phyloP scores from a whole-genome alignment of 2,113 vertebrate species.

The Malurus cyaneus region DNA sequence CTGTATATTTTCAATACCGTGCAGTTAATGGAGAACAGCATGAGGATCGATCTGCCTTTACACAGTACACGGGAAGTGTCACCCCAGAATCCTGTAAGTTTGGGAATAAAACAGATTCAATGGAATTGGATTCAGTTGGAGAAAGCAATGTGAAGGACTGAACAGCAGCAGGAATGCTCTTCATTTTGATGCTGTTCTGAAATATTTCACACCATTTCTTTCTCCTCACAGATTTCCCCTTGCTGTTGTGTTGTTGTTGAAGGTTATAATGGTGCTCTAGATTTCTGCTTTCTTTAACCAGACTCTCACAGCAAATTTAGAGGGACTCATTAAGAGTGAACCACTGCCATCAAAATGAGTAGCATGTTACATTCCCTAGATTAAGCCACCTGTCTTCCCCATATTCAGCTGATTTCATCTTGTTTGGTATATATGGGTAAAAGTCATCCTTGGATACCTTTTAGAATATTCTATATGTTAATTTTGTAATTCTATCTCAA shows the following conservation, averaged over 20 bases:
- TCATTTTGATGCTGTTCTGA: not conserved
- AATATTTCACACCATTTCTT: not conserved
- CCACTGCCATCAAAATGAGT: not conserved
- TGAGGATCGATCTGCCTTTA: not conserved
- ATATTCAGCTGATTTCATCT: not conserved
- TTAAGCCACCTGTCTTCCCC: not conserved
- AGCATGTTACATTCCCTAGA: not conserved
- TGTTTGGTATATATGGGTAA: not conserved
- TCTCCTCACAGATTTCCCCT: not conserved
- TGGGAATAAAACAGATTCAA: not conserved
- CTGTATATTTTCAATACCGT: not conserved
- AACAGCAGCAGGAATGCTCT: not conserved
- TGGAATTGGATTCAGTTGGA: not conserved
- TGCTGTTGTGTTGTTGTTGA: accelerated
- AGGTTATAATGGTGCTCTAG: not conserved
- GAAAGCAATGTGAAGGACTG: not conserved
- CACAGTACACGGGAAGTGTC: accelerated
- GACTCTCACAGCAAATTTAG: not conserved
- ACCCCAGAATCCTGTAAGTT: not conserved
- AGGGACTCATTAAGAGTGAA: not conserved
- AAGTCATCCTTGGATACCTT: not conserved
- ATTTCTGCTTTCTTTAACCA: not conserved
- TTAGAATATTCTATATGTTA: not conserved
- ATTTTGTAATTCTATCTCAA: not conserved
- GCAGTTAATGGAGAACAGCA: not conserved